Evolutionary conservation across 2,888 invertebrate species (phyloP).

Genomic region (Neoaliturus tenellus): DNA sequence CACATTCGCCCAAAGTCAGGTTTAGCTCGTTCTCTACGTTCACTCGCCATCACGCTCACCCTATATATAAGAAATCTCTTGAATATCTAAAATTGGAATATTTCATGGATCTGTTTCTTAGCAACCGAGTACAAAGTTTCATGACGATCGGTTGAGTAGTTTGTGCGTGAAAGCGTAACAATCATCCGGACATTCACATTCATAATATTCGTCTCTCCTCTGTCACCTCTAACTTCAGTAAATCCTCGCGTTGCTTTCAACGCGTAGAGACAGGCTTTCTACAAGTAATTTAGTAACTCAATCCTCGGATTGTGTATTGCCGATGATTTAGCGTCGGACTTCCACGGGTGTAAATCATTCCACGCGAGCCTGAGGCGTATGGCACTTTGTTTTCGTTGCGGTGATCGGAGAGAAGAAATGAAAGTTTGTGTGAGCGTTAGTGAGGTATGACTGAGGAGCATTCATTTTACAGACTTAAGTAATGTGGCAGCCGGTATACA

Average conservation of each 20-base stretch:
- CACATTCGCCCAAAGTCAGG: no score
- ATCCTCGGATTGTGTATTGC: slow-evolving; percentile 30
- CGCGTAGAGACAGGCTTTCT: slow-evolving; percentile 13
- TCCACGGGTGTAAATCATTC: slow-evolving; percentile 18
- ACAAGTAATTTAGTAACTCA: slow-evolving; percentile 34
- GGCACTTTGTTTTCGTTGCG: not conserved
- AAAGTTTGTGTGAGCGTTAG: not conserved
- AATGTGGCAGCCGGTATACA: no score
- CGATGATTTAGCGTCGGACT: slow-evolving; percentile 14
- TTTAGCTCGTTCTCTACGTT: no score
- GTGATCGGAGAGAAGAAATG: not conserved
- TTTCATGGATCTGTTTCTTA: no score
- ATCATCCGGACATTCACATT: no score
- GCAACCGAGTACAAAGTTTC: no score
- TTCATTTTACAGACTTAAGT: no score
- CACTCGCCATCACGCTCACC: no score
- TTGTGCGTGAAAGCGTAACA: no score
- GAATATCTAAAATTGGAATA: no score
- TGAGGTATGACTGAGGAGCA: not conserved
- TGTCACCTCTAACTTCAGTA: not conserved
- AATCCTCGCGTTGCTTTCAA: not conserved
- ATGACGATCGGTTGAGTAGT: no score
- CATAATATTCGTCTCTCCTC: not conserved
- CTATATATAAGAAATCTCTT: no score
- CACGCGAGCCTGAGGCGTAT: not conserved